These are phyloP conservation scores for Diabrotica virgifera DNA, from an alignment of 1,140 invertebrate genomes.

Conservation along the genomic window DNA sequence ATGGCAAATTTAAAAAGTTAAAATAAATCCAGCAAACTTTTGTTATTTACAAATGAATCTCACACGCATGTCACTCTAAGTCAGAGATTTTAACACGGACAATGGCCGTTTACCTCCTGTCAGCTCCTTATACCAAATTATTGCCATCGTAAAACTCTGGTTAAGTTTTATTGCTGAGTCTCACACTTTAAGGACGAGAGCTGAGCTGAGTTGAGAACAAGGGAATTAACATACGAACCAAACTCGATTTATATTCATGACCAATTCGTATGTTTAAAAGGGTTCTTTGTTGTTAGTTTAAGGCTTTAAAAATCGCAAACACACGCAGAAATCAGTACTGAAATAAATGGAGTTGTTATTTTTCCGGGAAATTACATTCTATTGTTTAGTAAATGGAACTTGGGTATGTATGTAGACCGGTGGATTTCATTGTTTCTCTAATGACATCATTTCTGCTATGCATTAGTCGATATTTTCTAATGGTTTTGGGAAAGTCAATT, in stretches of 20 bases:
- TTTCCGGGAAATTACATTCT: too few species aligned
- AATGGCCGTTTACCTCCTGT: conserved; percentile 8
- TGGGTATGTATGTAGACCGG: too few species aligned
- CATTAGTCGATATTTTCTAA: too few species aligned
- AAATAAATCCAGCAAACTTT: too few species aligned
- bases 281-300: neutral
- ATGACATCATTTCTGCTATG: too few species aligned
- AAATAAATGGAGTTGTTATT: too few species aligned
- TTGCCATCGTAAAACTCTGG: conserved; percentile 9
- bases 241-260: neutral
- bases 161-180: conserved; percentile 9
- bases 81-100: neutral
- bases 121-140: conserved; percentile 17
- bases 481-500: too few species aligned
- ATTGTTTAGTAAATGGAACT: too few species aligned
- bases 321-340: too few species aligned
- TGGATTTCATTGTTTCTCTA: too few species aligned
- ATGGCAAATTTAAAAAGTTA: too few species aligned
- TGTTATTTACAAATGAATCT: neutral
- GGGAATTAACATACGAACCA: neutral
- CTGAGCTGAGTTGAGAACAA: neutral
- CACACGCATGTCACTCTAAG: neutral
- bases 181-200: neutral
- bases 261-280: neutral
- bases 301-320: too few species aligned